A percentile compares a stretch with the other conserved stretches of the same genome.
phyloP scores from a whole-genome alignment of 1,140 invertebrate genomes.

The Wasmannia auropunctata region DNA sequence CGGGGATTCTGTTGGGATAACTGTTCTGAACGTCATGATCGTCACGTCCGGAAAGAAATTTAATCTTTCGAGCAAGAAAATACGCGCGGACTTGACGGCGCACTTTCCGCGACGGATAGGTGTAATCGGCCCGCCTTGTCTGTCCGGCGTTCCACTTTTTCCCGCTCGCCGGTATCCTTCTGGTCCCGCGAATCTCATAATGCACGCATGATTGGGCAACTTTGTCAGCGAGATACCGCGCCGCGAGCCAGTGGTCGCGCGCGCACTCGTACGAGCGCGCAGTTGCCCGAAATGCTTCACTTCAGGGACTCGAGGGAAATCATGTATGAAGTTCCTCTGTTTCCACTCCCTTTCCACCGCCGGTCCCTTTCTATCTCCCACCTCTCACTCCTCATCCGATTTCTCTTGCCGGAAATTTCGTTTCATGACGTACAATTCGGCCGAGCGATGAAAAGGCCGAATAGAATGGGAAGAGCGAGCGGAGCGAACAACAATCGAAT shows the following conservation, averaged over 20 bases:
- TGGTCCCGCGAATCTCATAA: conserved; percentile 74
- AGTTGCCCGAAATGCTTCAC: conserved; percentile 80
- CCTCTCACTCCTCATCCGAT: conserved; percentile 57
- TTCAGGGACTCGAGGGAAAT: conserved; percentile 79
- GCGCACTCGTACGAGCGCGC: conserved; percentile 64
- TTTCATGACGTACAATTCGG: conserved; percentile 70
- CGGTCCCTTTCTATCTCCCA: conserved; percentile 66
- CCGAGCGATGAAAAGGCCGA: conserved; percentile 67
- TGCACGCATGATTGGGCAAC: conserved; percentile 77
- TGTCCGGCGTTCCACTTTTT: conserved; percentile 44
- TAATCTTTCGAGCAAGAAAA: neutral
- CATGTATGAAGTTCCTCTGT: conserved; percentile 79
- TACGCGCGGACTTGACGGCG: neutral
- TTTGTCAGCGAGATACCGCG: conserved; percentile 74
- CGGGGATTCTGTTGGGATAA: neutral
- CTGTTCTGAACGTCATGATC: neutral
- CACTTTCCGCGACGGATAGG: neutral
- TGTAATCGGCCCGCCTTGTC: conserved; percentile 22
- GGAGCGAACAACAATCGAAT: conserved; percentile 68
- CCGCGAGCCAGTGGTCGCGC: conserved; percentile 63
- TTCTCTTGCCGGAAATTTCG: conserved; percentile 73
- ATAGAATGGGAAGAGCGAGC: conserved; percentile 44
- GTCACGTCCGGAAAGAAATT: neutral
- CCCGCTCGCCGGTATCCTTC: conserved; percentile 41
- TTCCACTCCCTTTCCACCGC: conserved; percentile 63